Evolutionary conservation across 2,113 vertebrate genomes (phyloP).

Genomic region (Callaeas wilsoni): DNA sequence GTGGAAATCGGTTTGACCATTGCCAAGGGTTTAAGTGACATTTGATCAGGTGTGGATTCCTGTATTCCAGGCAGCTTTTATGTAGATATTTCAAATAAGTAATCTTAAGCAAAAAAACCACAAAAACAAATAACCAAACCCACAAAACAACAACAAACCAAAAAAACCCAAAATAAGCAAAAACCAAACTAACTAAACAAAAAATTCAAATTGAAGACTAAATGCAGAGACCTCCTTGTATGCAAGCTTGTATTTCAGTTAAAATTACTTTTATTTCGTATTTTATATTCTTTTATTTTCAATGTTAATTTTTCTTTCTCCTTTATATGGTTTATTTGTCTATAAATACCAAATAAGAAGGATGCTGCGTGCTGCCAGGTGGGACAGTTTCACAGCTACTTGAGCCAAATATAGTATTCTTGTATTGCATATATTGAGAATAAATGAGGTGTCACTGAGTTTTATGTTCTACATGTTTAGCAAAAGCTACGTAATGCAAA

Average conservation of each 20-base stretch:
- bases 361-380: background rate
- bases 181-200: accelerated
- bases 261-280: background rate
- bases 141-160: no score
- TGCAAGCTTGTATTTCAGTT: accelerated
- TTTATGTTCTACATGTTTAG: background rate
- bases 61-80: background rate
- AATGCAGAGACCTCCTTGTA: background rate
- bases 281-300: background rate
- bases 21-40: background rate
- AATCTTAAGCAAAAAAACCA: background rate
- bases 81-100: background rate
- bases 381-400: background rate
- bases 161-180: background rate
- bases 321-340: background rate
- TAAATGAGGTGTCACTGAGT: background rate
- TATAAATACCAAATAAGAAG: background rate
- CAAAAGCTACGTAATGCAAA: background rate
- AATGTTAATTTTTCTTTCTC: background rate
- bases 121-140: no score
- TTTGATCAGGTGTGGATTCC: background rate
- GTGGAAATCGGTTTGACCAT: background rate
- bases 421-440: background rate
- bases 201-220: background rate
- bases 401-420: background rate